phyloP scores from a whole-genome alignment of 2,888 invertebrate genomes.

The Neoascia interrupta region DNA sequence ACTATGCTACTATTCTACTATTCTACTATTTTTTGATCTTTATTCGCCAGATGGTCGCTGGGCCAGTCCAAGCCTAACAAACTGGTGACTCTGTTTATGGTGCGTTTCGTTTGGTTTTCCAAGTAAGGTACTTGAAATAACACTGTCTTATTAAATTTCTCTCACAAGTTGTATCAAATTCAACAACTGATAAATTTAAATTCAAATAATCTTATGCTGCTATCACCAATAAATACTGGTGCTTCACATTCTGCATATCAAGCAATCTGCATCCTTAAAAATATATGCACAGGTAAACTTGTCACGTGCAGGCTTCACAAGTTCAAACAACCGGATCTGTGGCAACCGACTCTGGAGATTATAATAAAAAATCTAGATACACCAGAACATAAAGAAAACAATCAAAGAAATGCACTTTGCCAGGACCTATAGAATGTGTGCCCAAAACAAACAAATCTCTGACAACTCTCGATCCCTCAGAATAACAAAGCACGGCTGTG shows the following conservation, averaged over 20 bases:
- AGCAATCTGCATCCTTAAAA: constrained; percentile 2
- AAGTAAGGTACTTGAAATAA: no score
- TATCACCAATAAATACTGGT: not conserved
- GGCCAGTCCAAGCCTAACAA: no score
- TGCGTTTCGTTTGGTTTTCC: no score
- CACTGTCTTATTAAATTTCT: no score
- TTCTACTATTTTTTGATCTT: no score
- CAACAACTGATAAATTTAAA: not conserved
- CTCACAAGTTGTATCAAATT: not conserved
- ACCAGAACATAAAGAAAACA: not conserved
- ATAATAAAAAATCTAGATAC: constrained; percentile 13
- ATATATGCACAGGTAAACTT: constrained; percentile 45
- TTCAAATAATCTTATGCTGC: not conserved
- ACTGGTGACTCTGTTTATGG: no score
- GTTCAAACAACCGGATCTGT: constrained; percentile 54
- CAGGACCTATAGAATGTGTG: constrained; percentile 8
- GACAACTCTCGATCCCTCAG: constrained; percentile 14
- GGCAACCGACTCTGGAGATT: not conserved
- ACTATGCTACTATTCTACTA: no score
- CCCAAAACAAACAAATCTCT: constrained; percentile 18
- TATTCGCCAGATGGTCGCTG: no score
- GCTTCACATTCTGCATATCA: constrained; percentile 28
- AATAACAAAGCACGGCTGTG: constrained; percentile 25
- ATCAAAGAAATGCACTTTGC: no score
- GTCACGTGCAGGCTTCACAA: constrained; percentile 56